These are phyloP conservation scores for mouse (Mus musculus) DNA, from an alignment of 2,113 vertebrate genomes.

Conservation along the genomic window DNA sequence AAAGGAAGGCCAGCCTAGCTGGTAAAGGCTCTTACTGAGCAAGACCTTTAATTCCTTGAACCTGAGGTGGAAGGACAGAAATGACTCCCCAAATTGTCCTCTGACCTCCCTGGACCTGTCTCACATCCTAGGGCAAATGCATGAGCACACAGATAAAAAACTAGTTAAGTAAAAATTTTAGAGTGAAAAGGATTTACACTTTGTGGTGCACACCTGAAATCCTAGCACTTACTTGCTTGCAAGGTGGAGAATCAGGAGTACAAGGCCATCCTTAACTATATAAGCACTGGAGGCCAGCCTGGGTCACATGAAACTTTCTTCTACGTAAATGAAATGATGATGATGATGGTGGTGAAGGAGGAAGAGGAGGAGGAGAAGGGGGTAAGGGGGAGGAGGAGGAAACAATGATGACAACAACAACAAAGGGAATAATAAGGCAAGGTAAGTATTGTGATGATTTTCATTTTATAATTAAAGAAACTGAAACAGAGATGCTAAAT, in stretches of 20 bases:
- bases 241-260: background rate
- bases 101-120: background rate
- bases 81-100: background rate
- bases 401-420: too few relatives aligned
- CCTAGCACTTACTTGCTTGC: background rate
- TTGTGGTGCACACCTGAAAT: background rate
- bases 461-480: slow-evolving; percentile 1
- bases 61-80: background rate
- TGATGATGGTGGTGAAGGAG: background rate
- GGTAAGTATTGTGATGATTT: background rate
- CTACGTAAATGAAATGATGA: background rate
- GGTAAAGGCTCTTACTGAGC: background rate
- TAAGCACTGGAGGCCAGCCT: background rate
- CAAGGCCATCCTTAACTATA: background rate
- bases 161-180: background rate
- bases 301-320: background rate
- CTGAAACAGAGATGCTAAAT: background rate
- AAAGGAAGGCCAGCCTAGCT: background rate
- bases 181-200: background rate
- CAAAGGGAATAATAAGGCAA: background rate
- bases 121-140: background rate
- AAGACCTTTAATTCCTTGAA: background rate
- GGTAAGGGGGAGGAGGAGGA: too few relatives aligned
- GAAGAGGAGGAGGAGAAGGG: too few relatives aligned
- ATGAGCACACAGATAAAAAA: background rate